Base-by-base conservation (phyloP, 2,888 invertebrate species). In the Orchesella flavescens region DNA sequence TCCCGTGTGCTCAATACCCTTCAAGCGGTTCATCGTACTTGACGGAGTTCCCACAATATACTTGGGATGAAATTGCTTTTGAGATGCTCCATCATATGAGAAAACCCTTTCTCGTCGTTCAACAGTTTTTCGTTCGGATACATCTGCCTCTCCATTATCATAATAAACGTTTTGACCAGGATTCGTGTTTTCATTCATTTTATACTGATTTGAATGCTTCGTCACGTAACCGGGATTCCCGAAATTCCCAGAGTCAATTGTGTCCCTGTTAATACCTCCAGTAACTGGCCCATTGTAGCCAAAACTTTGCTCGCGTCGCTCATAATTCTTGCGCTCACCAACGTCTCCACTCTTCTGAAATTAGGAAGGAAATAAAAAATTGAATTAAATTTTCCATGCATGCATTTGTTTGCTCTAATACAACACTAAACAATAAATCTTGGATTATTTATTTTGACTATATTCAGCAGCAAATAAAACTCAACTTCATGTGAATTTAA, bases 31-130 rank as follows among this genome's bases (percentile, higher is more conserved):
- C 85, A 88, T 88, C 15, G 87, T 88, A 34, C 83, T 86, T 4
- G 86, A 76, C 12, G 87, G 86, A 23, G 86, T 87, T 17, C 88
- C 88, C 43, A 88, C 74, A 24, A 88, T 87, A 78, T 88, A 88
- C 71, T 88, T 88, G 12, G 88, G 88, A 76, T 88, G 88, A 65
- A 88, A 88, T 69, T 88, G 88, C 66, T 88, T 88, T 72, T 88
- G 88, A 12, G 88, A 85, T n/a, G 88, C 86, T 44, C 88, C 88
- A 65, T 88, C 88, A 66, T 88, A 88, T 4, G 87, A 83, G 80
- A 88, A 88, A 19, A 83, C 85, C 68, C 85, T 73, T 61, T 87
- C 85, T 7, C 88, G 81, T n/a, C 88, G 71, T 69, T 88, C 88
- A 73, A 88, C 88, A 23, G 88, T 88, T 73, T 87, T 87, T 63